Evolutionary conservation across 1,140 invertebrate genomes (phyloP).

Genomic region (Uloborus diversus): DNA sequence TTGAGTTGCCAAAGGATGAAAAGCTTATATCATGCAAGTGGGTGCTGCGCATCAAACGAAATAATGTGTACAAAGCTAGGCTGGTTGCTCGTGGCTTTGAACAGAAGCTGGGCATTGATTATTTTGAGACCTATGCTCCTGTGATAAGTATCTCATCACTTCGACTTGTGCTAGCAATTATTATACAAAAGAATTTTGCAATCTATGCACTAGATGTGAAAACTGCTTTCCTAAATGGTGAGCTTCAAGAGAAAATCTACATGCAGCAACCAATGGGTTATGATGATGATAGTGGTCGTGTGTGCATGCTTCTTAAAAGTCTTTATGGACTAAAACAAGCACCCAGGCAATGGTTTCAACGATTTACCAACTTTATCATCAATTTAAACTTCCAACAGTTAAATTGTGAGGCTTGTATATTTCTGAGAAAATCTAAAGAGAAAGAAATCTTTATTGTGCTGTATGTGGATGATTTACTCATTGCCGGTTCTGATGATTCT

Average conservation of each 20-base stretch:
- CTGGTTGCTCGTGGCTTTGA: constrained; percentile 62
- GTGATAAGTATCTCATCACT: neutral
- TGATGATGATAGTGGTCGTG: neutral
- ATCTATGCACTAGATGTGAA: constrained; percentile 61
- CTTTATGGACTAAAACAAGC: constrained; percentile 60
- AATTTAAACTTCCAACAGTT: constrained; percentile 6
- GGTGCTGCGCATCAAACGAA: no score
- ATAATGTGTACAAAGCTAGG: constrained; percentile 63
- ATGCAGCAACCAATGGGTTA: constrained; percentile 62
- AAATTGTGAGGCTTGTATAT: constrained; percentile 1
- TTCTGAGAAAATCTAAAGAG: constrained; percentile 1
- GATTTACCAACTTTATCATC: constrained; percentile 15
- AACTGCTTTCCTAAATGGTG: constrained; percentile 63
- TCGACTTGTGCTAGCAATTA: neutral
- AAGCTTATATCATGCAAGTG: no score
- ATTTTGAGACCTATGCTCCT: neutral
- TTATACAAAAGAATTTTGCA: constrained; percentile 52
- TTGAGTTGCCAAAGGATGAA: constrained; percentile 17
- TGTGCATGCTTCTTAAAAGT: constrained; percentile 55
- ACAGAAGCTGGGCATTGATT: constrained; percentile 54
- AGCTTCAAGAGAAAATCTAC: constrained; percentile 64
- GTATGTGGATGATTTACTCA: constrained; percentile 29
- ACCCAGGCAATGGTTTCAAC: constrained; percentile 32
- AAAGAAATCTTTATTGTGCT: constrained; percentile 5
- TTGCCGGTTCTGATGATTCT: constrained; percentile 9